Base-by-base conservation (phyloP, 2,113 vertebrate species). In the Dicrurus megarhynchus region DNA sequence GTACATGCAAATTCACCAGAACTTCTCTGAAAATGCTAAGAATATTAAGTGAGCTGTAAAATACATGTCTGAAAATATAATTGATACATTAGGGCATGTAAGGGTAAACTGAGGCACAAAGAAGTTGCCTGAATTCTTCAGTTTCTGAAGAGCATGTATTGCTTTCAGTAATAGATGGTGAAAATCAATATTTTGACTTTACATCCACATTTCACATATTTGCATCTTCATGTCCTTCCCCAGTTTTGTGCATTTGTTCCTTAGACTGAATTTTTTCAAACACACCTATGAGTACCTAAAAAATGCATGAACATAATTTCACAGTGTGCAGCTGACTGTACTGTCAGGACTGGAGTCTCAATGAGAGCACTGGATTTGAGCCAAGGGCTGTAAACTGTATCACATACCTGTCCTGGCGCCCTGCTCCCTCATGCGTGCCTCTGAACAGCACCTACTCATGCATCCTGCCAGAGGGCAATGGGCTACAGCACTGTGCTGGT, bases 381-480 rank as follows among this genome's bases (percentile, higher is more conserved):
- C 19, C 7, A 2, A 1, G 11, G 9, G 37, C 9, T 26, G 20
- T 37, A 28, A 74, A 9, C 4, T 3, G 0, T 5, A 27, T 4
- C 14, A 37, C 4, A 6, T 0, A 6, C 6, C 2, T 16, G 16
- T 19, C 27, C 37, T 10, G 27, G 41, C 26, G 35, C 32, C 14
- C 56, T 74, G 60, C 61, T 87, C 37, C 26, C 15, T 26, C 0
- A 0, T 15, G 30, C 2, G 0, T 2, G 4, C 18, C 47, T 57
- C 68, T 68, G 23, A n/a, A 4, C 18, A 47, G 4, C 4, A n/a
- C 3, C 17, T 2, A 6, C 9, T 3, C 3, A 1, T 20, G 20
- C 42, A 24, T 41, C 37, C 59, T 69, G 35, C 23, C 9, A 5
- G 37, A 18, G n/a, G 9, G 27, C 28, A 68, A 44, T 6, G n/a